Conservation (phyloP, 2,113 vertebrate species). For the Ceyx cyanopectus region DNA sequence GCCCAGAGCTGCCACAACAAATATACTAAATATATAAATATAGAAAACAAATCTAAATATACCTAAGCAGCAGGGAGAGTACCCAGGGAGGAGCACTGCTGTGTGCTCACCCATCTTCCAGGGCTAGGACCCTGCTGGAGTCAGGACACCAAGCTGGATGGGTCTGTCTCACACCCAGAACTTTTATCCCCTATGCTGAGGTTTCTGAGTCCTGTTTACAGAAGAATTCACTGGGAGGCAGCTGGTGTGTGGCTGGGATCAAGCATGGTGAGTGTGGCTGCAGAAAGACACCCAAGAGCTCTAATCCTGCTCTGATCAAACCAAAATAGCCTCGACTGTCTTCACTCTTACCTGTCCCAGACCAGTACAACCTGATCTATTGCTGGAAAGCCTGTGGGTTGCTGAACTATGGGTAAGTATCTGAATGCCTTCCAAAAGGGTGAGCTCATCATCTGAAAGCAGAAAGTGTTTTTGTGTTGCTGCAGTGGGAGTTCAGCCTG, state of each 20-base stretch:
- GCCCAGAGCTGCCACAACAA: not conserved
- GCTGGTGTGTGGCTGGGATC: not conserved
- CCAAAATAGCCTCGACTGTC: rapidly evolving
- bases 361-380: not conserved
- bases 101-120: not conserved
- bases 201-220: not conserved
- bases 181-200: not conserved
- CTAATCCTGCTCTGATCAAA: not conserved
- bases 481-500: not conserved
- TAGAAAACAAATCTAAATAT: no score
- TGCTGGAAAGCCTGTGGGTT: not conserved
- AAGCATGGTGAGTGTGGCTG: not conserved
- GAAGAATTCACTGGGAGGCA: not conserved
- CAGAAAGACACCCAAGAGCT: not conserved
- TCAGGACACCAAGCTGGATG: not conserved
- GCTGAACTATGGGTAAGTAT: not conserved
- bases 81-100: not conserved
- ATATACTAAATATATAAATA: not conserved
- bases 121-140: not conserved
- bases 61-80: not conserved
- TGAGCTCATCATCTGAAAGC: not conserved
- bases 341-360: not conserved
- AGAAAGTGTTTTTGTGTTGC: not conserved
- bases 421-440: not conserved
- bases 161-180: not conserved